Conservation (phyloP, 2,888 invertebrate species). For the Drosophila mayaguana region DNA sequence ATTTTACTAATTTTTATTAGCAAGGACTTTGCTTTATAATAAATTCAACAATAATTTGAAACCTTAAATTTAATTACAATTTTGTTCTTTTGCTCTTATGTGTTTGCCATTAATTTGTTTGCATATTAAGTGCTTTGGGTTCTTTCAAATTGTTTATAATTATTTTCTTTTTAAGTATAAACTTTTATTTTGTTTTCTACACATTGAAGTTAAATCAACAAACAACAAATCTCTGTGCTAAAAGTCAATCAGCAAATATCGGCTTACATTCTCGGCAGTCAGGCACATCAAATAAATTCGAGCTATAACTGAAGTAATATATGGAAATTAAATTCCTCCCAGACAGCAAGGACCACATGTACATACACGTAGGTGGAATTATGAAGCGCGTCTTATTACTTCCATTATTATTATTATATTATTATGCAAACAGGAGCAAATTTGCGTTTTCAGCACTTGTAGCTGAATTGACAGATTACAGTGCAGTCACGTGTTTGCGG, state of each 20-base stretch:
- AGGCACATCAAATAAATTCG: background rate
- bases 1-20: too few relatives aligned
- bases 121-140: background rate
- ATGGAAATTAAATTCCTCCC: slow-evolving; percentile 26
- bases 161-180: background rate
- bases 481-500: slow-evolving; percentile 38
- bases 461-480: slow-evolving; percentile 40
- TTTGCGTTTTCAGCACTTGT: slow-evolving; percentile 8
- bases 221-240: background rate
- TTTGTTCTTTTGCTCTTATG: background rate
- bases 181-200: background rate
- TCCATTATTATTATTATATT: slow-evolving; percentile 12
- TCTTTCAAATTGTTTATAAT: background rate
- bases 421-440: slow-evolving; percentile 4
- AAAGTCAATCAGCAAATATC: background rate
- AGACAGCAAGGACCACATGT: slow-evolving; percentile 10
- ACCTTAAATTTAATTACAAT: too few relatives aligned
- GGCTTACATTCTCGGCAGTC: background rate
- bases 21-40: too few relatives aligned
- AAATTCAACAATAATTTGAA: too few relatives aligned
- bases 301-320: slow-evolving; percentile 2
- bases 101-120: background rate
- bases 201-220: background rate
- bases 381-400: slow-evolving; percentile 10
- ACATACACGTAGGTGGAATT: slow-evolving; percentile 6